Conservation (phyloP, 2,113 vertebrate species). For the Otis tarda region DNA sequence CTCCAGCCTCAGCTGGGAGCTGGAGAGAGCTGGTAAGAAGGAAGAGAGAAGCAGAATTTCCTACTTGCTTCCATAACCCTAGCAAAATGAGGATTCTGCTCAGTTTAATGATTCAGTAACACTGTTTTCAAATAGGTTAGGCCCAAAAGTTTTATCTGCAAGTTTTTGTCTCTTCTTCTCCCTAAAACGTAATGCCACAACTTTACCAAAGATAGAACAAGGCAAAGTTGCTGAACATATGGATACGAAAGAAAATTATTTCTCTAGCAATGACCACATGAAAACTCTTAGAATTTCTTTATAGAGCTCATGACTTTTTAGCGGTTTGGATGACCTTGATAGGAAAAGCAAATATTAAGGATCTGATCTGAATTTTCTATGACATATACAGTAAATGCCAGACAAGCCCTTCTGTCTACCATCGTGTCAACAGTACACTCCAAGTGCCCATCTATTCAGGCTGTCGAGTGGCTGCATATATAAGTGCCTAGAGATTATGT, state of each 20-base stretch:
- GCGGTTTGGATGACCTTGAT: neutral
- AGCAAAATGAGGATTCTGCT: neutral
- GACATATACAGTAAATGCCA: neutral
- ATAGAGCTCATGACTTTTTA: neutral
- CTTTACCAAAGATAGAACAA: conserved; percentile 7
- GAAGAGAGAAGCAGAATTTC: neutral
- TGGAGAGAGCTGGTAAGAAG: neutral
- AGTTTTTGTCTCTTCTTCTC: neutral
- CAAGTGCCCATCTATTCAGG: neutral
- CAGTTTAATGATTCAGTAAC: neutral
- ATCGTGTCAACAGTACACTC: neutral
- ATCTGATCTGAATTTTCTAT: neutral
- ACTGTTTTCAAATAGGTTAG: neutral
- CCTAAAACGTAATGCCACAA: neutral
- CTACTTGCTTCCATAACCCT: neutral
- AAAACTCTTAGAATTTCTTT: conserved; percentile 37
- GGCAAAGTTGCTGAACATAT: conserved; percentile 24
- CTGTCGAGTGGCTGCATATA: neutral
- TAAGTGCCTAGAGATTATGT: neutral
- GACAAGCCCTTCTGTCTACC: neutral
- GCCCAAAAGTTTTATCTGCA: neutral
- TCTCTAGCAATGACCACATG: neutral
- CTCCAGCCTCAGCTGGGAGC: neutral
- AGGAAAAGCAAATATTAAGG: conserved; percentile 2
- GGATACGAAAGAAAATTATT: conserved; percentile 23